Evolutionary conservation across 2,113 vertebrate genomes (phyloP), one percentile per base, ranked within the genome.

Genomic region (Gnathonemus longibarbis): DNA sequence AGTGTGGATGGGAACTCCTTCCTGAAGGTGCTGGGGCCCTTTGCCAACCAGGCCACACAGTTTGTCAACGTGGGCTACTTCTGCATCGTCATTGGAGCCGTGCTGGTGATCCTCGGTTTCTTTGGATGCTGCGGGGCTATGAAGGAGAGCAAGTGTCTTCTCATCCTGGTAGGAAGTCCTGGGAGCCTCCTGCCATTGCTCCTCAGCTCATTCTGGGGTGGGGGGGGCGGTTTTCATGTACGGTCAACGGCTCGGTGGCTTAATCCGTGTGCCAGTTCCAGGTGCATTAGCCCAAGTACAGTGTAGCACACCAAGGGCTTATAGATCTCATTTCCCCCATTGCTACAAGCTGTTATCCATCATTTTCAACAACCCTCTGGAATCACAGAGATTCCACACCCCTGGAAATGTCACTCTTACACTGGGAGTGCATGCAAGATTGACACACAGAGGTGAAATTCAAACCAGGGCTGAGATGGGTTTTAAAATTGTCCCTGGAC

Each of bases 111-210:
- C 24, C 93, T 99, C 0, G 97, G 98, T 62, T 94, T 98, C 90
- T 93, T 98, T 4, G 98, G 98, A 58, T 97, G 96, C 93, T 98
- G 94, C 0, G 97, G 96, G 0, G 97, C 97, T 84, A 94, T 96
- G 19, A 96, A 95, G 66, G 97, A 98, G 91, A 99, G 95, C 96
- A 98, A 97, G 88, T 98, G 97, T 91, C 96, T 98, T 24, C 97
- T 99, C 91, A 95, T 99, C 48, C 94, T 74, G 95, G 98, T 99
- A 94, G 35, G 74, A 13, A 39, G 27, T 77, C 70, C 70, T 90
- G 94, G 31, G 19, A 42, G 53, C 87, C 17, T 90, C 27, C 45
- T 4, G 11, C 48, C 50, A 58, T 19, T 13, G 39, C 6, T 13
- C 80, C 31, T 10, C 2, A 45, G 53, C 5, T 27, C 21, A 46